A percentile compares a stretch with the other conserved stretches of the same genome.
phyloP scores from a whole-genome alignment of 1,140 invertebrate species.

The Drosophila repleta region DNA sequence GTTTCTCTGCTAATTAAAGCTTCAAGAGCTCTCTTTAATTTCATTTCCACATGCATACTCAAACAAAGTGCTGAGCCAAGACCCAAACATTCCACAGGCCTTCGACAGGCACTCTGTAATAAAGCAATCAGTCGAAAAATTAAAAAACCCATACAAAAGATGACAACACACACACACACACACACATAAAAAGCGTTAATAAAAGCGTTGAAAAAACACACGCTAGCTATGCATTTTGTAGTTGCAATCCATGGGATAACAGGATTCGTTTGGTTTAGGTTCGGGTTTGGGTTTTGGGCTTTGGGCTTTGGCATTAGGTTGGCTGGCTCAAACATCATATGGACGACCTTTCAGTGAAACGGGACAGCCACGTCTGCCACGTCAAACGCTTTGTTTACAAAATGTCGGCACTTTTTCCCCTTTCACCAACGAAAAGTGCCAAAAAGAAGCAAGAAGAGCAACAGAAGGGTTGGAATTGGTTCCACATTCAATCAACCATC shows the following conservation, averaged over 20 bases:
- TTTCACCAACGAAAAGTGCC: constrained; percentile 42
- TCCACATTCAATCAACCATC: constrained; percentile 60
- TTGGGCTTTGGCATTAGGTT: constrained; percentile 41
- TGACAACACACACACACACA: constrained; percentile 12
- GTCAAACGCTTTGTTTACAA: constrained; percentile 57
- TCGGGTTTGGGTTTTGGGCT: constrained; percentile 18
- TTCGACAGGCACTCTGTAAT: constrained; percentile 39
- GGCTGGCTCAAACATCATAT: constrained; percentile 41
- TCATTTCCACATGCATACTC: background rate
- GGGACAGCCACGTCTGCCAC: constrained; percentile 12
- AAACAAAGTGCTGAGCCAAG: constrained; percentile 5
- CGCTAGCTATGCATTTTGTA: constrained; percentile 45
- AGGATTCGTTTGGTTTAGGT: constrained; percentile 27
- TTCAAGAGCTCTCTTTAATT: background rate
- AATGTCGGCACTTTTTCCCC: constrained; percentile 49
- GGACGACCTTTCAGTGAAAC: constrained; percentile 30
- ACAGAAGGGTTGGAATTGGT: constrained; percentile 13
- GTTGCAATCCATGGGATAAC: constrained; percentile 38
- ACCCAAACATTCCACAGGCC: background rate
- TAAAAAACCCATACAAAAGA: constrained; percentile 56
- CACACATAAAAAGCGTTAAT: constrained; percentile 14
- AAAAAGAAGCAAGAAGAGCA: constrained; percentile 27
- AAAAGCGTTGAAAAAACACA: constrained; percentile 24
- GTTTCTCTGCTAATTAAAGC: background rate
- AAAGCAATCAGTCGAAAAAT: constrained; percentile 62